Percentiles rank a stretch among this genome's conserved stretches.
These are phyloP conservation scores for Propithecus perrieri DNA, from an alignment of 2,797 vertebrate genomes.

Conservation along the genomic window DNA sequence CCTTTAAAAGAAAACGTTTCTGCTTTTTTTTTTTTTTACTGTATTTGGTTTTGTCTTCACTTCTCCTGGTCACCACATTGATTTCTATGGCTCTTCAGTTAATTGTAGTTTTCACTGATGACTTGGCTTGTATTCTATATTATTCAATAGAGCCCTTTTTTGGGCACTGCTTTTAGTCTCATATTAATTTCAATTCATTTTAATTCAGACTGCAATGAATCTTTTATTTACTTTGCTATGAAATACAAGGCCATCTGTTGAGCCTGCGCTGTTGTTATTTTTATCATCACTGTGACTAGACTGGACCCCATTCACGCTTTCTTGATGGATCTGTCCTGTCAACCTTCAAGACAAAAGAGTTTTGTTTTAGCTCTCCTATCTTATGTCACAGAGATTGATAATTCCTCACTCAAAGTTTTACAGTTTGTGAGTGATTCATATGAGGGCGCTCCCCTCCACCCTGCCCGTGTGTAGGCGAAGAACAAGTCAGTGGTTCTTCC, in stretches of 20 bases:
- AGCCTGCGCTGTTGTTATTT: constrained; percentile 40
- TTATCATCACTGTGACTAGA: constrained; percentile 31
- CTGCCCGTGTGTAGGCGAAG: neutral
- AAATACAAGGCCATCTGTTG: constrained; percentile 50
- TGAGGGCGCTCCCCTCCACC: neutral
- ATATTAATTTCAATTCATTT: constrained; percentile 28
- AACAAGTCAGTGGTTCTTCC: neutral
- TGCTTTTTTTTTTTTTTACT: neutral
- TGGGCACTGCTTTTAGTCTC: neutral
- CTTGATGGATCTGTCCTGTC: constrained; percentile 37
- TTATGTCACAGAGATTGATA: constrained; percentile 9
- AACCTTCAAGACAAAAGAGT: constrained; percentile 4
- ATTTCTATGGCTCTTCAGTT: neutral
- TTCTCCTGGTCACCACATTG: neutral
- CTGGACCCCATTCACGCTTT: neutral
- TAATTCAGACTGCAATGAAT: neutral
- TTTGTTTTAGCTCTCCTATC: constrained; percentile 22
- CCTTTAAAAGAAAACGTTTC: neutral
- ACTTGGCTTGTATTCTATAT: neutral
- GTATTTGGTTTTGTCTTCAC: neutral
- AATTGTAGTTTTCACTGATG: neutral
- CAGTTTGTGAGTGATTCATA: neutral
- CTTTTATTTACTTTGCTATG: constrained; percentile 42
- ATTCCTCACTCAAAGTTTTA: neutral
- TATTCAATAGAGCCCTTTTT: neutral